Evolutionary conservation across 2,113 vertebrate species (phyloP), one percentile per base, ranked within the genome.

Genomic region (Neolamprologus hecqui): DNA sequence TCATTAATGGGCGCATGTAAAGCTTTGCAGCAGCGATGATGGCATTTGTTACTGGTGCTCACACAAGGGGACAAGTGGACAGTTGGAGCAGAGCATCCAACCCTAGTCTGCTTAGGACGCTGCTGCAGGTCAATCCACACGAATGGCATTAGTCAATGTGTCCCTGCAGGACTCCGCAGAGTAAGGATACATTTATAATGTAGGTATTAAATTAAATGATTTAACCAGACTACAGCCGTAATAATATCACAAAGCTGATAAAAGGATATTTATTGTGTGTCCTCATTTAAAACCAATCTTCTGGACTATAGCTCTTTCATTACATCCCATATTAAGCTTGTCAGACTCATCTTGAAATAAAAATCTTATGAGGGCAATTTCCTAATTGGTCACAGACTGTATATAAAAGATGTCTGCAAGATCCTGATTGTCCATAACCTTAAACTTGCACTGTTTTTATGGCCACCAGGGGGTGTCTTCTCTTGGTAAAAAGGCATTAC

Each of bases 401-500:
- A 77, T 49, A 17, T 31, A 49, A 77, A 77, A 49, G 42, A 75
- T 19, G 70, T 1, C 10, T 31, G 42, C 1, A 47, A 49, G 23
- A 75, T 47, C 70, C 70, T 49, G 15, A 15, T 19, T 28, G 70
- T 26, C 40, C 5, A 11, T 11, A 26, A 26, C 40, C 68, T 45
- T 73, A 45, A 73, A 0, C 21, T 9, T 28, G 23, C 23, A 75
- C 4, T 75, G 23, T 0, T 75, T 75, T 47, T 75, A 75, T 47
- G 23, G 40, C 40, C 70, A 75, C 70, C 14, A 47, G 40, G 70
- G 40, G 70, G 23, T 3, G 42, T 49, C 6, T 77, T 47, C 15
- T n/a, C 40, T 0, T 0, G 21, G 0, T 73, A 12, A 23, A 73
- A 45, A 5, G 14, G 21, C 68, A 47, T 47, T 47, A 47, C 23